Evolutionary conservation across 2,797 vertebrate species (phyloP).

Genomic region (Gobionotothen gibberifrons): DNA sequence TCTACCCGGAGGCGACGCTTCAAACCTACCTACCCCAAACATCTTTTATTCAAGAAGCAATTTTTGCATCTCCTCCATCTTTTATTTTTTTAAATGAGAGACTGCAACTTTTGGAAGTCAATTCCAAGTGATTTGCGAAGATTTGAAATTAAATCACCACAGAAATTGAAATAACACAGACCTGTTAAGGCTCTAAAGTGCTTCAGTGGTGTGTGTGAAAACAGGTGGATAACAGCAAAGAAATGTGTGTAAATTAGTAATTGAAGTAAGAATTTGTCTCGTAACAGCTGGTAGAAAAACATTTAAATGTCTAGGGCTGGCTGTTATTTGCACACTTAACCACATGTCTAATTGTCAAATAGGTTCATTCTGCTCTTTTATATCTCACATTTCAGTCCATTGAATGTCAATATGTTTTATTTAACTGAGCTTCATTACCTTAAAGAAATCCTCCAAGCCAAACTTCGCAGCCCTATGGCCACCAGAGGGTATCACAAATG

Average conservation of each 20-base stretch:
- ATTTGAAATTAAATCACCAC: slow-evolving; percentile 19
- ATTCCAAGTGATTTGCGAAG: slow-evolving; percentile 19
- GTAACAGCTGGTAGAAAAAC: not conserved
- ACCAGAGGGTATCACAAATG: slow-evolving; percentile 34
- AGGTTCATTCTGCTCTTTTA: not conserved
- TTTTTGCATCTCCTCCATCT: slow-evolving; percentile 43
- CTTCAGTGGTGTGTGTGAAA: not conserved
- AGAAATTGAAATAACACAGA: not conserved
- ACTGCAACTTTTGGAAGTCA: slow-evolving; percentile 32
- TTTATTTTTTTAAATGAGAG: slow-evolving; percentile 48
- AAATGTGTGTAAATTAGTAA: not conserved
- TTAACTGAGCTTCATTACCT: too few species aligned
- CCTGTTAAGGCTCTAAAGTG: slow-evolving; percentile 8
- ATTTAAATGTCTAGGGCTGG: not conserved
- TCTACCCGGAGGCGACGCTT: slow-evolving; percentile 1
- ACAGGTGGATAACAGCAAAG: not conserved
- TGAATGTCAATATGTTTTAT: not conserved
- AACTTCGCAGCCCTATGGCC: slow-evolving; percentile 6
- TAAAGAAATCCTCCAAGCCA: not conserved
- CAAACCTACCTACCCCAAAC: not conserved
- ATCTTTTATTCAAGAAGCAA: slow-evolving; percentile 58
- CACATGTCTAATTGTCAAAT: not conserved
- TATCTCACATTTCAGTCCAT: not conserved
- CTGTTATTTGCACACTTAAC: not conserved
- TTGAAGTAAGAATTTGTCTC: not conserved